phyloP scores from a whole-genome alignment of 2,888 invertebrate genomes.

The Coelinius sp. region DNA sequence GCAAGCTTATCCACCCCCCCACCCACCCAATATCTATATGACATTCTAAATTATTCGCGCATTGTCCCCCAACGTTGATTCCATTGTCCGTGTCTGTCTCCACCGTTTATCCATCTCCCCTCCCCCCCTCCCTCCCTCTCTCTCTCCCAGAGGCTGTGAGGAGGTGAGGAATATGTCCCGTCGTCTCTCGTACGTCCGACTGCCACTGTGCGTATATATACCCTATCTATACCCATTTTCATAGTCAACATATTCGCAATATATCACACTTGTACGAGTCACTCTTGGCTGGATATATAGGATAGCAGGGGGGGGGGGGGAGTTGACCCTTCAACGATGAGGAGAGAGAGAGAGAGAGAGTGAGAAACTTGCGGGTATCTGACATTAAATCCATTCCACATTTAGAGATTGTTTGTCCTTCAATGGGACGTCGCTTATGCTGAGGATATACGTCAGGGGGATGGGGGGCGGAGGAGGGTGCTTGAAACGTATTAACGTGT shows the following conservation, averaged over 20 bases:
- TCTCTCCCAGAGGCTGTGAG: too few species aligned
- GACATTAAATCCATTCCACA: slow-evolving; percentile 17
- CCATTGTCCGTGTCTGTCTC: slow-evolving; percentile 69
- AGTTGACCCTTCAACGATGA: slow-evolving; percentile 13
- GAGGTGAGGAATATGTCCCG: too few species aligned
- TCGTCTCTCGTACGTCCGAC: not conserved
- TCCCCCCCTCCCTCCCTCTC: too few species aligned
- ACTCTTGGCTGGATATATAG: not conserved
- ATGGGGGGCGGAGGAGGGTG: not conserved
- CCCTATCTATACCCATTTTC: not conserved
- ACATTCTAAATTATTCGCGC: slow-evolving; percentile 69
- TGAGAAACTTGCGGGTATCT: slow-evolving; percentile 9
- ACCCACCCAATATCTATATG: slow-evolving; percentile 67
- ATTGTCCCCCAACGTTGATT: slow-evolving; percentile 69
- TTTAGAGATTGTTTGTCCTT: slow-evolving; percentile 20
- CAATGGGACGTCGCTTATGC: not conserved
- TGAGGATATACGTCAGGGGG: slow-evolving; percentile 4
- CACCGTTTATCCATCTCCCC: slow-evolving; percentile 55
- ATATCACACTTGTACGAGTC: not conserved
- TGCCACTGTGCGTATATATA: not conserved
- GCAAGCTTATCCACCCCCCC: slow-evolving; percentile 7
- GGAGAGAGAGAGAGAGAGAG: not conserved
- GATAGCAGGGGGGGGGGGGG: not conserved
- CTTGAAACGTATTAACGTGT: slow-evolving; percentile 22
- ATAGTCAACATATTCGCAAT: not conserved